Evolutionary conservation across 2,797 vertebrate species (phyloP).

Genomic region (Danio tinwini): DNA sequence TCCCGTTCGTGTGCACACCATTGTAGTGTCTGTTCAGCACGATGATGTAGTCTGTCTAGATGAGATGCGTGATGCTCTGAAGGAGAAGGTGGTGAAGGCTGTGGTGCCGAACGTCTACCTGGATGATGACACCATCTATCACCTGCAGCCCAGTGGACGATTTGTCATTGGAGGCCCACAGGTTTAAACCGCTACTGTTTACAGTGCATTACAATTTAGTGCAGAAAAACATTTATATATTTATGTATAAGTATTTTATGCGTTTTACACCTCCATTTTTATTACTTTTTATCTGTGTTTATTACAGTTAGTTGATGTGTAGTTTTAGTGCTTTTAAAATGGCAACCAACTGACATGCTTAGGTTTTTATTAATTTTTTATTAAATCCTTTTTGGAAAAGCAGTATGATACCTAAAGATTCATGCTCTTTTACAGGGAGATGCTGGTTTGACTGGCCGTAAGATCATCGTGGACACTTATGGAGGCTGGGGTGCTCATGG

Average conservation of each 20-base stretch:
- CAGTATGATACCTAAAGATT: not conserved
- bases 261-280: too few species aligned
- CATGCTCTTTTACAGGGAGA: conserved; percentile 81
- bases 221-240: too few species aligned
- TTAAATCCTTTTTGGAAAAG: not conserved
- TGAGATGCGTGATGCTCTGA: conserved; percentile 88
- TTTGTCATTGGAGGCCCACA: conserved; percentile 97
- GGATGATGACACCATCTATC: conserved; percentile 91
- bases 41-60: conserved; percentile 86
- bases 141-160: conserved; percentile 93
- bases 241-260: not conserved
- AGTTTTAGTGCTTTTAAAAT: too few species aligned
- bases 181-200: conserved; percentile 65
- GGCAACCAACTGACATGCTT: not conserved
- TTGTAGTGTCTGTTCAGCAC: conserved; percentile 95
- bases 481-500: conserved; percentile 97
- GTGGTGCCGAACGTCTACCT: conserved; percentile 90
- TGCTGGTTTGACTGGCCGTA: conserved; percentile 93
- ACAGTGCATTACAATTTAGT: too few species aligned
- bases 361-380: not conserved
- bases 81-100: conserved; percentile 90
- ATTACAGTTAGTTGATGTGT: too few species aligned
- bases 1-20: conserved; percentile 91
- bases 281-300: too few species aligned
- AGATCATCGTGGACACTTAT: conserved; percentile 97